Evolutionary conservation across 2,113 vertebrate genomes (phyloP).

Genomic region (Gadus chalcogrammus): DNA sequence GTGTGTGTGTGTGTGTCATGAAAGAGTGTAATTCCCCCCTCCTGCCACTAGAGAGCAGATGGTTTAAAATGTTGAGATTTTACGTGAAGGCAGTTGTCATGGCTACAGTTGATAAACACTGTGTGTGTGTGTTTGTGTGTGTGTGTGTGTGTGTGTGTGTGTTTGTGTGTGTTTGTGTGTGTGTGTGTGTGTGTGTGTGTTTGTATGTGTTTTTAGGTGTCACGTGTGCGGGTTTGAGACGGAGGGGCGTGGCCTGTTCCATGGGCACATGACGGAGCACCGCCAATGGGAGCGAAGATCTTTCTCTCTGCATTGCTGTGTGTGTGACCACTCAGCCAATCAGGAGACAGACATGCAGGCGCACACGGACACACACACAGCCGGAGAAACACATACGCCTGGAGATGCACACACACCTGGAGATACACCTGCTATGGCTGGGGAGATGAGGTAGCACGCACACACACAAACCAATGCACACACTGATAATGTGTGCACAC

Average conservation of each 20-base stretch:
- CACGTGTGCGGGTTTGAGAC: slow-evolving; percentile 68
- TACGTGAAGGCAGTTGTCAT: too few relatives aligned
- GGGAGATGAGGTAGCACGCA: slow-evolving; percentile 3
- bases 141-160: too few relatives aligned
- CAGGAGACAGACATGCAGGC: slow-evolving; percentile 65
- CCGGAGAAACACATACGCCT: background rate
- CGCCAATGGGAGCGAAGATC: slow-evolving; percentile 61
- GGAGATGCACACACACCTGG: slow-evolving; percentile 36
- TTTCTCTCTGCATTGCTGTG: slow-evolving; percentile 66
- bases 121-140: background rate
- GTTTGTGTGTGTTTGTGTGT: too few relatives aligned
- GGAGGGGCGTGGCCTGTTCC: slow-evolving; percentile 54
- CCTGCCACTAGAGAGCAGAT: background rate
- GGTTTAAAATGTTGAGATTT: too few relatives aligned
- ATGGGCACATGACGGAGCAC: slow-evolving; percentile 64
- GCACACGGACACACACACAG: slow-evolving; percentile 51
- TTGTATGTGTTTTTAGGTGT: slow-evolving; percentile 44
- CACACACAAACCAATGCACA: background rate
- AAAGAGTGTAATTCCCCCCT: background rate
- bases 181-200: background rate
- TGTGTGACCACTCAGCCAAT: slow-evolving; percentile 63
- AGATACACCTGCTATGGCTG: background rate
- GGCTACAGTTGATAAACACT: too few relatives aligned
- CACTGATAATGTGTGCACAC: background rate
- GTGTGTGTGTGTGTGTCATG: background rate